phyloP scores from a whole-genome alignment of 2,797 vertebrate species.

The Enteromius treurensis region DNA sequence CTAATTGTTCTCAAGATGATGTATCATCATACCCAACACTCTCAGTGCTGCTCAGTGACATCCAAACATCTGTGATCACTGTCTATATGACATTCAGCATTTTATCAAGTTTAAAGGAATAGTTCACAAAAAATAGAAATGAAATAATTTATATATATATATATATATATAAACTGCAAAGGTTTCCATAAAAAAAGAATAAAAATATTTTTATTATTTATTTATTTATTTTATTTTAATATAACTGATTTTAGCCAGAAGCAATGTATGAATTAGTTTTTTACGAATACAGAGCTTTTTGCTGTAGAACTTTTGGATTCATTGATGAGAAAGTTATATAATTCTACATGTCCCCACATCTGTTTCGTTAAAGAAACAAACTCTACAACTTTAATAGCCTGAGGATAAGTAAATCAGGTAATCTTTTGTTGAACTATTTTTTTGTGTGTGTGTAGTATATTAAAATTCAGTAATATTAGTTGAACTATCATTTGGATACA shows the following conservation, averaged over 20 bases:
- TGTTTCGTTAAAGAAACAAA: not conserved
- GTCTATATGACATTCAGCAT: not conserved
- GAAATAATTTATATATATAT: too few relatives aligned
- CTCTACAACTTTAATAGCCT: not conserved
- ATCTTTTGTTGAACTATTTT: not conserved
- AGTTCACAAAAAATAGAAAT: not conserved
- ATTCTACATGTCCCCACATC: not conserved
- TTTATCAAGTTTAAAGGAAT: not conserved
- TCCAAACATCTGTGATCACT: conserved; percentile 24
- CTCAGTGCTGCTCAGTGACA: not conserved
- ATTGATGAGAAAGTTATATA: not conserved
- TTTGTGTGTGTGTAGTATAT: not conserved
- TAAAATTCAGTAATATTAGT: not conserved
- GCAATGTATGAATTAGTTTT: too few relatives aligned
- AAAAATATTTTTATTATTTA: too few relatives aligned
- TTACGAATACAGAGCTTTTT: too few relatives aligned
- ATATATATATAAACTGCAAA: too few relatives aligned
- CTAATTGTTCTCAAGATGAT: conserved; percentile 48
- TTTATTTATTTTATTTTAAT: too few relatives aligned
- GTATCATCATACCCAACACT: conserved; percentile 8
- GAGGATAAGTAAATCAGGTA: not conserved
- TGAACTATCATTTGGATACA: not conserved
- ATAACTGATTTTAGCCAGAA: too few relatives aligned
- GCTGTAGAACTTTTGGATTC: not conserved
- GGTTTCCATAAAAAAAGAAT: too few relatives aligned